Base-by-base conservation (phyloP, 1,140 invertebrate species). In the Tetramorium parvispinum region DNA sequence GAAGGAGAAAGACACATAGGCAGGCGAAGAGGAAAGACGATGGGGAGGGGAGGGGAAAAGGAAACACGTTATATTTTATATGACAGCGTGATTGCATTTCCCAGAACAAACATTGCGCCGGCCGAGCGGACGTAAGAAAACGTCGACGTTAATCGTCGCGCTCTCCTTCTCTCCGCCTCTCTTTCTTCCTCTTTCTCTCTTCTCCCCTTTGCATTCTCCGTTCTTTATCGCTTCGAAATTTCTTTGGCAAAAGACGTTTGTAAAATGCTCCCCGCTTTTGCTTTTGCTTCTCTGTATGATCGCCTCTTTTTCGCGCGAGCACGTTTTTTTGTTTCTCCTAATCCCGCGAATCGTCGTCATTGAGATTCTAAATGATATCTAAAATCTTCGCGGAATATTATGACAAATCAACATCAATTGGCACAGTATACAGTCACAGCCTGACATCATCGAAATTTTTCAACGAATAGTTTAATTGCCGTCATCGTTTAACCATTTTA, bases 11-110 rank as follows among this genome's bases (percentile, higher is more conserved):
- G 13, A 11, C 13, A 7, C 3, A 8, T 7, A 11, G 37, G 4
- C n/a, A 59, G 61, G 13, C 46, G 70, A n/a, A 18, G 46, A 37
- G n/a, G 73, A 73, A 73, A 51, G 76, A 88, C 65, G 24, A 11
- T 3, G 49, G 18, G 51, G 32, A 32, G 8, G 43, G 43, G 63
- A 57, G 73, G 85, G 86, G 89, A 87, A 89, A 87, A 92, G 91
- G 91, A 93, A 93, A 88, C 87, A 87, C 81, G 88, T 91, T 92
- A 91, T 91, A 92, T 92, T 93, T 93, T 94, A 93, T 91, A 93
- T 89, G 91, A 92, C 91, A 91, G 78, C 85, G 89, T 91, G 90
- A 94, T 94, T 93, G 92, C 92, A 89, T 93, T 94, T 94, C 91
- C 92, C 90, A 91, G 91, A 93, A 93, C 92, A 93, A 94, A 93